A percentile compares a stretch with the other conserved stretches of the same genome.
These are phyloP conservation scores for Xenotilapia caudafasciata DNA, from an alignment of 2,113 vertebrate genomes.

Conservation along the genomic window DNA sequence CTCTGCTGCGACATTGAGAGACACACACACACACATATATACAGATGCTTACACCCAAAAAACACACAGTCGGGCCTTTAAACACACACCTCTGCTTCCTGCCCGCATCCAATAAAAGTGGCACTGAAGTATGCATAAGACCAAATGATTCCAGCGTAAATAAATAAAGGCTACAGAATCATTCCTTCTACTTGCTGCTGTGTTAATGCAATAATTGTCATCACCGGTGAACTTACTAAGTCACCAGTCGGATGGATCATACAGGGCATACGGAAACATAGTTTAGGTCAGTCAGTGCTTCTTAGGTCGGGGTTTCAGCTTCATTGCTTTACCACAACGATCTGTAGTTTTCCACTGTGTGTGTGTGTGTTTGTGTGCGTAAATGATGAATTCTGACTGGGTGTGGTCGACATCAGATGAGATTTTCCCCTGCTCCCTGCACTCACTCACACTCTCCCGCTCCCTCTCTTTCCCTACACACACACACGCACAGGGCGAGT, in stretches of 20 bases:
- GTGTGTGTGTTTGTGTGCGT: background rate
- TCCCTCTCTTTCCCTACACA: background rate
- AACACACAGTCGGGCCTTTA: background rate
- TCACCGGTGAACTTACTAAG: background rate
- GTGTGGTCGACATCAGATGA: conserved; percentile 71
- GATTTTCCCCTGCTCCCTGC: conserved; percentile 65
- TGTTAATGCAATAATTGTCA: background rate
- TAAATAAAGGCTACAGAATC: background rate
- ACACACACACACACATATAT: background rate
- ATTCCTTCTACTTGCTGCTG: background rate
- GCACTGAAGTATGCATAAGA: background rate
- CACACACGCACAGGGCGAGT: conserved; percentile 17
- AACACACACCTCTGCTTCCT: background rate
- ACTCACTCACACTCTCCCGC: background rate
- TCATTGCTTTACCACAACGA: conserved; percentile 52
- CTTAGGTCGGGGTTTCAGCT: conserved; percentile 42
- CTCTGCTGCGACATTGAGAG: conserved; percentile 2
- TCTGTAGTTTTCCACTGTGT: conserved; percentile 67
- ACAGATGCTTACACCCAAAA: background rate
- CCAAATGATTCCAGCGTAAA: background rate
- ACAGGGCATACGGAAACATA: conserved; percentile 41
- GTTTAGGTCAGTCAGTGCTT: conserved; percentile 34
- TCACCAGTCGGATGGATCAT: background rate
- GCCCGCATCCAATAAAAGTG: background rate
- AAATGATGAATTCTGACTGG: conserved; percentile 66